These are phyloP conservation scores for Callithrix jacchus DNA, from an alignment of 2,113 vertebrate genomes.

Conservation along the genomic window DNA sequence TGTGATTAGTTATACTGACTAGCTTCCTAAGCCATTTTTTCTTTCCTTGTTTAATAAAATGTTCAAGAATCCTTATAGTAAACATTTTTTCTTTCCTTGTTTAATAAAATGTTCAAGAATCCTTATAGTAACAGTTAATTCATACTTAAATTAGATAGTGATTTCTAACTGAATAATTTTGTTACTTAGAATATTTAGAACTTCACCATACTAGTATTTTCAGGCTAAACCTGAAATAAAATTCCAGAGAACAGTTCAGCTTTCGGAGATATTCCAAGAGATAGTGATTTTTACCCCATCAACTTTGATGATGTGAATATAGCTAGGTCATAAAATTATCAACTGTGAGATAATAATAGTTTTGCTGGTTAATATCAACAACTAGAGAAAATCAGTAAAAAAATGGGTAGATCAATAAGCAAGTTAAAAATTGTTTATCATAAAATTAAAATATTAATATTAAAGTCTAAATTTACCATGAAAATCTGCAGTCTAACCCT, in stretches of 20 bases:
- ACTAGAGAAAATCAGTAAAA: background rate
- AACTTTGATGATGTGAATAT: constrained; percentile 76
- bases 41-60: constrained; percentile 76
- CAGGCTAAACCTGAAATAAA: constrained; percentile 59
- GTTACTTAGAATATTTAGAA: constrained; percentile 55
- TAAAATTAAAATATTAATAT: background rate
- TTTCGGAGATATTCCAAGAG: constrained; percentile 68
- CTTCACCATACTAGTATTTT: background rate
- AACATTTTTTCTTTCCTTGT: constrained; percentile 68
- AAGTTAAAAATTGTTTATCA: background rate
- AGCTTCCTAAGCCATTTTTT: constrained; percentile 64
- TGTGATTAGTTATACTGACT: constrained; percentile 11
- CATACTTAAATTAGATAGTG: constrained; percentile 74
- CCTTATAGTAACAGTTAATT: constrained; percentile 71
- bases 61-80: constrained; percentile 74
- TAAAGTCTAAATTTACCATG: background rate
- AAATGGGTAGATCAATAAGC: background rate
- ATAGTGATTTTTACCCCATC: constrained; percentile 46
- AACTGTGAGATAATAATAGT: constrained; percentile 78
- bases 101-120: constrained; percentile 76
- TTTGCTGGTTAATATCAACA: constrained; percentile 75
- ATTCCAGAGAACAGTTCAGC: constrained; percentile 52
- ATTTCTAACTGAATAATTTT: constrained; percentile 50
- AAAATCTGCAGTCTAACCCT: background rate
- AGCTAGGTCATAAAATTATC: constrained; percentile 76